Evolutionary conservation across 2,113 vertebrate species (phyloP).

Genomic region (Edolisoma coerulescens): DNA sequence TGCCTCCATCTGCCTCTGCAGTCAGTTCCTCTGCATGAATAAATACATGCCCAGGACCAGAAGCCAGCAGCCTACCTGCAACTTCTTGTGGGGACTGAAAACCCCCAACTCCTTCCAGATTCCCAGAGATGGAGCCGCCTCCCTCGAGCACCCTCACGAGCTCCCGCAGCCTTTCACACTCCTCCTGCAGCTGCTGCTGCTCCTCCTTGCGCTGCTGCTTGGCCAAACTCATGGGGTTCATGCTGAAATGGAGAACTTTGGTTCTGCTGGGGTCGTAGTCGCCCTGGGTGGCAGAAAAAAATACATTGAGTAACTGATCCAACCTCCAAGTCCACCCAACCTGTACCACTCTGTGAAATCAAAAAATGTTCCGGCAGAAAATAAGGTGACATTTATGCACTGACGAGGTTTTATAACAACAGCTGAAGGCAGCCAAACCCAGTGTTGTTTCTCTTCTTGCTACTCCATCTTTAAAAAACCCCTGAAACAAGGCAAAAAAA

Average conservation of each 20-base stretch:
- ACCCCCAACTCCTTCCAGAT: conserved; percentile 59
- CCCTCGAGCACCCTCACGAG: conserved; percentile 76
- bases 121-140: conserved; percentile 53
- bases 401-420: neutral
- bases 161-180: conserved; percentile 80
- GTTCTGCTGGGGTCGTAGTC: conserved; percentile 87
- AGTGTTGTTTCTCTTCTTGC: neutral
- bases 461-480: neutral
- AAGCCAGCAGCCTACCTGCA: conserved; percentile 75
- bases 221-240: conserved; percentile 84
- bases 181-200: conserved; percentile 78
- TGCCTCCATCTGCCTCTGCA: neutral
- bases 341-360: neutral
- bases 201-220: conserved; percentile 84
- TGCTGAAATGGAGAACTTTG: conserved; percentile 86
- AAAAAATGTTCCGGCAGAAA: neutral
- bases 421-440: neutral
- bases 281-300: conserved; percentile 69
- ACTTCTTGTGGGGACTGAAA: conserved; percentile 85
- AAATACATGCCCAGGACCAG: neutral
- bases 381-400: neutral
- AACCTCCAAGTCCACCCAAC: neutral
- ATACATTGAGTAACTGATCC: neutral
- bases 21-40: neutral
- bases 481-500: neutral